A percentile compares a stretch with the other conserved stretches of the same genome.
Conservation (phyloP, 2,888 invertebrate genomes). For the Epirrhoe tristata region DNA sequence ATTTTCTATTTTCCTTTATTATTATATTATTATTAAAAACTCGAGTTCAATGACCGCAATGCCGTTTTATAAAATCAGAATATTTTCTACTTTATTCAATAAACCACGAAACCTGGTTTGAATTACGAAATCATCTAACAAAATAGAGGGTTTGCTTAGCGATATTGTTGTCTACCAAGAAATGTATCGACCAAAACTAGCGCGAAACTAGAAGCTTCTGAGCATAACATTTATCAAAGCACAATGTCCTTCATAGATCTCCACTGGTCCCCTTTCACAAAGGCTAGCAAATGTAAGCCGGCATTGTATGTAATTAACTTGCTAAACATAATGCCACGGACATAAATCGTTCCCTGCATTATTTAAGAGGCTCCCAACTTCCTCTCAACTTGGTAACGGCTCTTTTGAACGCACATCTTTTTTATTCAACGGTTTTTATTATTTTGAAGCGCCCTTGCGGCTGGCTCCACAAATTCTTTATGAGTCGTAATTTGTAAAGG, state of each 20-base stretch:
- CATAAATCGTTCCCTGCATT: constrained; percentile 47
- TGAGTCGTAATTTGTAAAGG: constrained; percentile 31
- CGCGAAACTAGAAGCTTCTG: constrained; percentile 10
- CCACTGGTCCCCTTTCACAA: constrained; percentile 33
- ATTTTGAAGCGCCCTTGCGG: constrained; percentile 39
- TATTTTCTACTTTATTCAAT: not conserved
- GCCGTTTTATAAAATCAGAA: not conserved
- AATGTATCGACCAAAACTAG: constrained; percentile 17
- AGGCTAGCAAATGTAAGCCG: constrained; percentile 29
- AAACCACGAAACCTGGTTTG: not conserved
- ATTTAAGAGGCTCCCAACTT: constrained; percentile 42
- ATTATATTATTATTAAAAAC: too few relatives aligned
- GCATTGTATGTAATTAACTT: constrained; percentile 41
- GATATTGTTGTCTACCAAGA: not conserved
- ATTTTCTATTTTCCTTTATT: too few relatives aligned
- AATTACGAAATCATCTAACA: not conserved
- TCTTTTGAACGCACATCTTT: constrained; percentile 42
- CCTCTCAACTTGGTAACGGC: constrained; percentile 40
- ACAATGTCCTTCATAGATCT: constrained; percentile 41
- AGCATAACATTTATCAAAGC: constrained; percentile 29
- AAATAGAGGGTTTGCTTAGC: not conserved
- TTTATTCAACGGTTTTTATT: constrained; percentile 43
- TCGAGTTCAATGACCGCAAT: not conserved
- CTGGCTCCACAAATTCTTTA: constrained; percentile 40
- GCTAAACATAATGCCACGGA: constrained; percentile 41